Evolutionary conservation across 1,140 invertebrate genomes (phyloP).

Genomic region (Bombus superbus): DNA sequence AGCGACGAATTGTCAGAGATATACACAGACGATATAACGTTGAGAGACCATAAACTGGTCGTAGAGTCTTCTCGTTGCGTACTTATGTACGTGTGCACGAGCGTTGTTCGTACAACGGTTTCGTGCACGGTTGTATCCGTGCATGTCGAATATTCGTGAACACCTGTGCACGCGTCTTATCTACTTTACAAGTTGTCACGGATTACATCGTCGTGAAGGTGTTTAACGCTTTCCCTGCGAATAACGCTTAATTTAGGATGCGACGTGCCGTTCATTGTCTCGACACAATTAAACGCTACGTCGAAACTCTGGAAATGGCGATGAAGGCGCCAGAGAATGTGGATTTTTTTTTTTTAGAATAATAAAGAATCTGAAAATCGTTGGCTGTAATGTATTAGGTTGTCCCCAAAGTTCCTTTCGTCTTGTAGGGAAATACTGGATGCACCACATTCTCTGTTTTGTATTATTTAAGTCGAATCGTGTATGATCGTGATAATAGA

Average conservation of each 20-base stretch:
- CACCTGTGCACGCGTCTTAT: conserved; percentile 29
- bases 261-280: background rate
- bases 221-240: conserved; percentile 16
- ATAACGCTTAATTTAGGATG: background rate
- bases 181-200: conserved; percentile 18
- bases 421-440: no score
- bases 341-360: background rate
- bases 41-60: conserved; percentile 81
- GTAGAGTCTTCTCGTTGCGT: conserved; percentile 75
- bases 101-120: background rate
- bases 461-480: no score
- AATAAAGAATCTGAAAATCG: background rate
- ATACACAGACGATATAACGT: conserved; percentile 79
- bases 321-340: background rate
- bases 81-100: conserved; percentile 66
- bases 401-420: no score
- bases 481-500: no score
- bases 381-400: background rate
- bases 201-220: background rate
- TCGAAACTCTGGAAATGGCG: background rate
- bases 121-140: background rate
- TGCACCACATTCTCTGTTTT: no score
- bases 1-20: conserved; percentile 80
- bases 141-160: conserved; percentile 14
- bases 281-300: background rate